Evolutionary conservation across 2,888 invertebrate genomes (phyloP).

Genomic region (Cybosia mesomella): DNA sequence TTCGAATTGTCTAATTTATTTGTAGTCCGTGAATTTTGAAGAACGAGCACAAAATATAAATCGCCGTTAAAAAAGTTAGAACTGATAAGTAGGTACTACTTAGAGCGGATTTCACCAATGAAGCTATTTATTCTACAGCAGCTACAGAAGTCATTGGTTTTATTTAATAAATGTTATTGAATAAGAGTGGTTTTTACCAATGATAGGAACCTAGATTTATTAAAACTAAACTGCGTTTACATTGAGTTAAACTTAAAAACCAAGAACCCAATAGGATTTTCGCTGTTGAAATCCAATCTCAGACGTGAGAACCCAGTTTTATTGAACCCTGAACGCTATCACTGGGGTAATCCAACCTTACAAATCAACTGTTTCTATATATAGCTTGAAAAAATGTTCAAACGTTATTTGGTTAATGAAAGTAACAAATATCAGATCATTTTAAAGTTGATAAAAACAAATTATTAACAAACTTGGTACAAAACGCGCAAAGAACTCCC

Average conservation of each 20-base stretch:
- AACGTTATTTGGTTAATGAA: neutral
- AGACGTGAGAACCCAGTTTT: neutral
- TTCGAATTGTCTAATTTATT: neutral
- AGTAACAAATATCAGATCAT: neutral
- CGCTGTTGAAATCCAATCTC: too few species aligned
- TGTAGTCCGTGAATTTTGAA: neutral
- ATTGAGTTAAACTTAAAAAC: too few species aligned
- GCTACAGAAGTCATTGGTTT: too few species aligned
- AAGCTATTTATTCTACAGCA: too few species aligned
- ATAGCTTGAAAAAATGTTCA: neutral
- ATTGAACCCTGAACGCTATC: neutral
- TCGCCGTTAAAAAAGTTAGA: neutral
- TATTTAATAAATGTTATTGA: too few species aligned
- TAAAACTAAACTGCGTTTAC: too few species aligned
- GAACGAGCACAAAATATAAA: neutral
- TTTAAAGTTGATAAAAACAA: neutral
- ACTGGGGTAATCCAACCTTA: neutral
- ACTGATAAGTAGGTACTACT: neutral
- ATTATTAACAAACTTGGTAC: neutral
- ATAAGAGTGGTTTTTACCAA: neutral
- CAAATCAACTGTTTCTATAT: neutral
- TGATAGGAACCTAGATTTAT: neutral
- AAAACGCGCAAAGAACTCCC: neutral
- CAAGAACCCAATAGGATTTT: too few species aligned
- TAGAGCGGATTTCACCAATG: neutral